A percentile compares a stretch with the other conserved stretches of the same genome.
Conservation (phyloP, 2,113 vertebrate species). For the Pycnonotus jocosus region DNA sequence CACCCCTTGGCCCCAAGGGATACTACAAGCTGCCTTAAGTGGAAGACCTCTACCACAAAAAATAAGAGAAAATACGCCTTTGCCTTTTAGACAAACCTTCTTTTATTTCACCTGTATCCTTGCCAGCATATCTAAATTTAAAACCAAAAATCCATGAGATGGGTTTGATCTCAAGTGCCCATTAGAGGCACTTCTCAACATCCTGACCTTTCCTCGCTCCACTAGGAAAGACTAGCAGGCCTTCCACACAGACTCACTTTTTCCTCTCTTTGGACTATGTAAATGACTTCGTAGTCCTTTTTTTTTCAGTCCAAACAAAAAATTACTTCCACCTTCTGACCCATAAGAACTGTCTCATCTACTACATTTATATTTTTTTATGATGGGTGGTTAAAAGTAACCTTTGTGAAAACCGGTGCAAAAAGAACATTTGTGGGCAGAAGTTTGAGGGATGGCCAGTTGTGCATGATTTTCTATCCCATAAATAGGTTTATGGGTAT, state of each 20-base stretch:
- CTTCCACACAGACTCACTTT: neutral
- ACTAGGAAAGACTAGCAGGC: neutral
- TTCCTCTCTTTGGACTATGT: neutral
- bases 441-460: neutral
- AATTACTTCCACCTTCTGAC: neutral
- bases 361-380: neutral
- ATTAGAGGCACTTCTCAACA: neutral
- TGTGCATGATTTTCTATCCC: neutral
- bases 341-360: neutral
- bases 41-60: neutral
- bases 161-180: neutral
- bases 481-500: neutral
- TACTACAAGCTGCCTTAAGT: accelerated
- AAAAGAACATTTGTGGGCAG: neutral
- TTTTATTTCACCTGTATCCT: neutral
- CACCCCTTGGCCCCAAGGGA: neutral
- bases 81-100: accelerated
- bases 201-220: neutral
- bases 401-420: neutral
- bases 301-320: neutral
- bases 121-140: accelerated
- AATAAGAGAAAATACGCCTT: neutral
- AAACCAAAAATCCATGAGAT: neutral
- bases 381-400: neutral
- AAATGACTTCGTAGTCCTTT: neutral